Evolutionary conservation across 2,888 invertebrate genomes (phyloP).

Genomic region (Gymnocheta viridis): DNA sequence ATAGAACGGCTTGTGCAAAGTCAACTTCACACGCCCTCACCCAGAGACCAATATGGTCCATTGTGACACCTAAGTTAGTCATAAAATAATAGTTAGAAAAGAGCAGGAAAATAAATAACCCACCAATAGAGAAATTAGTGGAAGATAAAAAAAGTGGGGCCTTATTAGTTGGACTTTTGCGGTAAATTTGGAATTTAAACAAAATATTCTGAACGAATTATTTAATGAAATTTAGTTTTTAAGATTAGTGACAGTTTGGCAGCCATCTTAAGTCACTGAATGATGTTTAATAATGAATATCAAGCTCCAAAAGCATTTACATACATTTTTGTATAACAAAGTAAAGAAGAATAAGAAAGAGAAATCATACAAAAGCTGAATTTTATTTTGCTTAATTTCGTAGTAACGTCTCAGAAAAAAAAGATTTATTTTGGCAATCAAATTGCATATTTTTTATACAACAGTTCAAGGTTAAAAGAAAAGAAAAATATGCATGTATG

Average conservation of each 20-base stretch:
- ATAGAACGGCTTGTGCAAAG: too few species aligned
- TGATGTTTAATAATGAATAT: not conserved
- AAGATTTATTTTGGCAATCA: conserved; percentile 30
- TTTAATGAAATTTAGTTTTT: too few species aligned
- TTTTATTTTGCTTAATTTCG: not conserved
- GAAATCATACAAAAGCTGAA: not conserved
- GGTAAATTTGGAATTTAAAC: too few species aligned
- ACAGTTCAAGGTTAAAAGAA: conserved; percentile 34
- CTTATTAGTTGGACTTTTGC: too few species aligned
- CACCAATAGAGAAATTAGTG: too few species aligned
- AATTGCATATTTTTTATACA: not conserved
- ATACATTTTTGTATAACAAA: not conserved
- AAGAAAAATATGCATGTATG: not conserved
- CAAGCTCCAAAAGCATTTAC: not conserved
- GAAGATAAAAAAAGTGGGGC: too few species aligned
- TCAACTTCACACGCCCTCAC: too few species aligned
- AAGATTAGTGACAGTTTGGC: not conserved
- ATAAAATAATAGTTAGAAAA: too few species aligned
- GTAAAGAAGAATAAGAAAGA: not conserved
- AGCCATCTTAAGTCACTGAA: not conserved
- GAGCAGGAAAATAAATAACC: too few species aligned
- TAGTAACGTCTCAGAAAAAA: not conserved
- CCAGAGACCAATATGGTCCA: too few species aligned
- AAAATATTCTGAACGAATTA: too few species aligned
- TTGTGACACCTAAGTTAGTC: too few species aligned